phyloP scores from a whole-genome alignment of 1,140 invertebrate species.

The Drosophila burlai region DNA sequence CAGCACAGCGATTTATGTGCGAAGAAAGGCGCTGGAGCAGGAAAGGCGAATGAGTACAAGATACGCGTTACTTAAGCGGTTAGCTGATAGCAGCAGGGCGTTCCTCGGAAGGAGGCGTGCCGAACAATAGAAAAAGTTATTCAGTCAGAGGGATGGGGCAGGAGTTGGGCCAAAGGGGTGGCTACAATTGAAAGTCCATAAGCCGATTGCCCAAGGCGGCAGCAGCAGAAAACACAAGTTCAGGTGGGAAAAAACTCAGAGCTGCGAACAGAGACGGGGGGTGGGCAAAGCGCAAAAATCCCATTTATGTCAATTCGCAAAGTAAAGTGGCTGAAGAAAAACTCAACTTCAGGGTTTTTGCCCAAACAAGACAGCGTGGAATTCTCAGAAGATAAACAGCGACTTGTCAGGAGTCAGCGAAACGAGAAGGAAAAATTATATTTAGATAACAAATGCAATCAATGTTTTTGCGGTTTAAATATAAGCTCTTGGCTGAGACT shows the following conservation, averaged over 20 bases:
- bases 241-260: constrained; percentile 13
- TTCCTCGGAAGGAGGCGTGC: background rate
- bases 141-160: background rate
- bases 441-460: constrained; percentile 34
- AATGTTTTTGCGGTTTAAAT: constrained; percentile 1
- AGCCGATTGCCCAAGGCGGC: constrained; percentile 48
- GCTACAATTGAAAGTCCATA: constrained; percentile 47
- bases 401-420: constrained; percentile 22
- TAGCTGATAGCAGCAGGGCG: constrained; percentile 4
- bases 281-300: constrained; percentile 27
- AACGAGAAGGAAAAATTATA: constrained; percentile 18
- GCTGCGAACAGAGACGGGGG: background rate
- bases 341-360: constrained; percentile 25
- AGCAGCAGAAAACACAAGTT: constrained; percentile 24
- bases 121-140: constrained; percentile 41
- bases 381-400: constrained; percentile 32
- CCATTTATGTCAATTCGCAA: constrained; percentile 44
- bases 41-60: constrained; percentile 26
- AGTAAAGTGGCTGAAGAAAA: constrained; percentile 30
- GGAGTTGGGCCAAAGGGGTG: constrained; percentile 1
- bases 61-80: constrained; percentile 50
- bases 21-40: constrained; percentile 21
- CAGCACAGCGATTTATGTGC: constrained; percentile 40
- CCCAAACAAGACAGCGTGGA: constrained; percentile 21
- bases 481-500: background rate